phyloP scores from a whole-genome alignment of 2,888 invertebrate species.

The Lamellibrachia columna region DNA sequence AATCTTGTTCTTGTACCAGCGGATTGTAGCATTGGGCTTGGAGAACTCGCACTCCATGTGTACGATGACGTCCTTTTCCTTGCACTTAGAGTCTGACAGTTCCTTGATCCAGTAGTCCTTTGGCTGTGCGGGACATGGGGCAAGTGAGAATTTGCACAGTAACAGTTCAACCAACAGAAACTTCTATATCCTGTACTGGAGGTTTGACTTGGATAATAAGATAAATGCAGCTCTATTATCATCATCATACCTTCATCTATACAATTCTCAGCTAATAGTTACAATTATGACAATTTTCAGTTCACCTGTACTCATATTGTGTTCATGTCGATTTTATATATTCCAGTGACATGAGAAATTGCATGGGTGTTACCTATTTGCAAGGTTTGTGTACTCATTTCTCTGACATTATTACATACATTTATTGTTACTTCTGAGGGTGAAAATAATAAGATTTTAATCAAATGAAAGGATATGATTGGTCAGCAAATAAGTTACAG shows the following conservation, averaged over 20 bases:
- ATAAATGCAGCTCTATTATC: not conserved
- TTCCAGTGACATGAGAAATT: not conserved
- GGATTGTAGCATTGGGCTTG: constrained; percentile 80
- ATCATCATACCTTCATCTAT: not conserved
- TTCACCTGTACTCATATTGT: not conserved
- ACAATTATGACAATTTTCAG: not conserved
- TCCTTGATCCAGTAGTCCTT: constrained; percentile 82
- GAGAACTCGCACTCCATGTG: constrained; percentile 94
- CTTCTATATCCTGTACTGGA: too few relatives aligned
- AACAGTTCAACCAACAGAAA: not conserved
- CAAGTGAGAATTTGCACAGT: not conserved
- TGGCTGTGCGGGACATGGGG: constrained; percentile 43
- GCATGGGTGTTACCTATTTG: not conserved
- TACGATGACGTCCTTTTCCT: constrained; percentile 96
- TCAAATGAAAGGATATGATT: not conserved
- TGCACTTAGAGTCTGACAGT: constrained; percentile 92
- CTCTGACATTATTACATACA: not conserved
- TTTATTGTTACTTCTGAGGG: not conserved
- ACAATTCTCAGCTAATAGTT: not conserved
- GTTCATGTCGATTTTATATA: not conserved
- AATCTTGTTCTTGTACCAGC: constrained; percentile 72
- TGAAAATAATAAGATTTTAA: not conserved
- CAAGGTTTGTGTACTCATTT: not conserved
- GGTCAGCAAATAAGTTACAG: not conserved
- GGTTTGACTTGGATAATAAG: too few relatives aligned